These are phyloP conservation scores for Drosophila ezoana DNA, from an alignment of 2,888 invertebrate species.

Conservation along the genomic window DNA sequence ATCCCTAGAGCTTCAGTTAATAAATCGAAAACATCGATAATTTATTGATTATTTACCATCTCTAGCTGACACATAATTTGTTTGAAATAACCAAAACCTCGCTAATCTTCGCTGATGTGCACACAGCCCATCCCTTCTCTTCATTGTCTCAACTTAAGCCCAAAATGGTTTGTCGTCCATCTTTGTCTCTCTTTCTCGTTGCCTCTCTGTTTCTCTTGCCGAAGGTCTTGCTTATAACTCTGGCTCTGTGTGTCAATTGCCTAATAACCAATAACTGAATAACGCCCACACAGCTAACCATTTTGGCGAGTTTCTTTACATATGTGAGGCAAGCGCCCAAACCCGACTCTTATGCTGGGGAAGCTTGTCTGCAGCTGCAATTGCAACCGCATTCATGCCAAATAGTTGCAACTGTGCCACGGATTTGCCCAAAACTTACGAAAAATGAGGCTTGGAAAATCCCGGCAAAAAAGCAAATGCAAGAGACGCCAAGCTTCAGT, in stretches of 20 bases:
- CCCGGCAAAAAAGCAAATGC: conserved; percentile 47
- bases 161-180: conserved; percentile 28
- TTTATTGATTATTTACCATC: background rate
- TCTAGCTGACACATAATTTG: background rate
- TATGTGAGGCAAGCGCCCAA: background rate
- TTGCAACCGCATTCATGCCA: conserved; percentile 12
- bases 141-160: conserved; percentile 38
- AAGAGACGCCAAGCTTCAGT: conserved; percentile 20
- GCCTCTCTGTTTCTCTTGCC: background rate
- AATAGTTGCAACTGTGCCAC: conserved; percentile 51
- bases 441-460: conserved; percentile 51
- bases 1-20: background rate
- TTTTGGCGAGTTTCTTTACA: conserved; percentile 13
- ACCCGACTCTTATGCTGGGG: conserved; percentile 2
- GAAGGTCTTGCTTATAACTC: conserved; percentile 56
- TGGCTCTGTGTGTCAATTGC: conserved; percentile 61
- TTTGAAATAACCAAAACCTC: background rate
- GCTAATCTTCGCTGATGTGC: conserved; percentile 16
- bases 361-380: conserved; percentile 9
- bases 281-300: conserved; percentile 44
- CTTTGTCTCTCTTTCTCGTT: background rate
- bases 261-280: conserved; percentile 49
- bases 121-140: conserved; percentile 10
- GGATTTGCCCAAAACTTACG: conserved; percentile 55
- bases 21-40: background rate